A percentile compares a stretch with the other conserved stretches of the same genome.
phyloP scores from a whole-genome alignment of 2,113 vertebrate species.

The Hassar affinis region DNA sequence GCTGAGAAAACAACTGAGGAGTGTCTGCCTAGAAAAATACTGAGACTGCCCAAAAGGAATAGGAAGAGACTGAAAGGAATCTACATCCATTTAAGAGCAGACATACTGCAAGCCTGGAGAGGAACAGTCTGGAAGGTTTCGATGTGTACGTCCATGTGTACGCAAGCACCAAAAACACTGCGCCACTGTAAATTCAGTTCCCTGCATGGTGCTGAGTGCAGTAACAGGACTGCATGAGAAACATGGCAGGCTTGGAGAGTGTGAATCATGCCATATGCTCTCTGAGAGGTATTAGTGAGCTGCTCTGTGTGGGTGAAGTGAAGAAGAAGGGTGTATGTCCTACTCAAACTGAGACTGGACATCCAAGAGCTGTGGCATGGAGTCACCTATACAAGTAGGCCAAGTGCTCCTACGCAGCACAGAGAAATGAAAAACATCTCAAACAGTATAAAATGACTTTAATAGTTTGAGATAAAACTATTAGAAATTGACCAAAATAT shows the following conservation, averaged over 20 bases:
- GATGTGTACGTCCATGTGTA: background rate
- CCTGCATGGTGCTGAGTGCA: conserved; percentile 5
- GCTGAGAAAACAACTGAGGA: background rate
- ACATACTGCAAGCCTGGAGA: background rate
- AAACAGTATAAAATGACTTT: background rate
- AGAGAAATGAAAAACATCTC: background rate
- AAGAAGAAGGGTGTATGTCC: background rate
- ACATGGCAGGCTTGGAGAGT: conserved; percentile 3
- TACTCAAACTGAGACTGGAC: conserved; percentile 23
- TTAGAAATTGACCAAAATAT: background rate
- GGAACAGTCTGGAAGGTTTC: no score
- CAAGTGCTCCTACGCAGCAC: background rate
- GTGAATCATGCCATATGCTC: conserved; percentile 26
- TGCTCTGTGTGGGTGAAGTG: conserved; percentile 33
- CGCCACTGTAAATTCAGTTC: background rate
- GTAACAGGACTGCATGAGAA: background rate
- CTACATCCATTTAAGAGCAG: background rate
- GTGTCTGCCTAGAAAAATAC: background rate
- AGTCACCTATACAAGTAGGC: background rate
- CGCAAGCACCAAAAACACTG: background rate
- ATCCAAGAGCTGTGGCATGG: conserved; percentile 11
- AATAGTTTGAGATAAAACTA: background rate
- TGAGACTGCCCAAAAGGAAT: background rate
- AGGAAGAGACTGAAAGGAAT: background rate
- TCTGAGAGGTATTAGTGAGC: background rate